A percentile compares a stretch with the other conserved stretches of the same genome.
phyloP scores from a whole-genome alignment of 64 coral and sea anemone species.

The Montipora sp. region DNA sequence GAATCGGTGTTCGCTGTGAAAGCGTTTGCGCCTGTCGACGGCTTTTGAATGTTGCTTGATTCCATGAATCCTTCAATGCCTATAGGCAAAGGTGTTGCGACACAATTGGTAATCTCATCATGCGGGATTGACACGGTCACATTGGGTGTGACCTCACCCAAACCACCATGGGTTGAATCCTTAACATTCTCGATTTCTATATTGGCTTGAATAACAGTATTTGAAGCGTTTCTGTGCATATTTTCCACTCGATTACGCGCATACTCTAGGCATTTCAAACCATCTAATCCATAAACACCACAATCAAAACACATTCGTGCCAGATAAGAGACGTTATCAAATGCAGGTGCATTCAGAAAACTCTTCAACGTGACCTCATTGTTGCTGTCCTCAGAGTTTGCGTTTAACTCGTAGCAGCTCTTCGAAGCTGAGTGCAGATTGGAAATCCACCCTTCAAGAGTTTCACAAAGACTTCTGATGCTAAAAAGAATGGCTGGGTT shows the following conservation, averaged over 20 bases:
- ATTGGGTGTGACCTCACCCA: not conserved
- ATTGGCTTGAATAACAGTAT: not conserved
- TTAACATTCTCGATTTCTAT: not conserved
- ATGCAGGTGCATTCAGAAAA: slow-evolving; percentile 3
- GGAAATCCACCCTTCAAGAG: slow-evolving; percentile 52
- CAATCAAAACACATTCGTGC: slow-evolving; percentile 68
- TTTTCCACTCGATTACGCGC: not conserved
- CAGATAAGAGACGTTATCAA: slow-evolving; percentile 32
- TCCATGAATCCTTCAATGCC: not conserved
- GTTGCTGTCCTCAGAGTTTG: not conserved
- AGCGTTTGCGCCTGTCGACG: not conserved
- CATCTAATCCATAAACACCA: slow-evolving; percentile 51
- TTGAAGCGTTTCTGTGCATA: not conserved
- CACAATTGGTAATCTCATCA: not conserved
- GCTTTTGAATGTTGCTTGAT: not conserved
- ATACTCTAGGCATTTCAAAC: slow-evolving; percentile 1
- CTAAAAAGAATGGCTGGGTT: slow-evolving; percentile 31
- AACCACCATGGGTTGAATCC: not conserved
- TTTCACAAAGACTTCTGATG: slow-evolving; percentile 9
- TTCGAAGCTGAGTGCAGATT: slow-evolving; percentile 27
- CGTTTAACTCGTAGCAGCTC: not conserved
- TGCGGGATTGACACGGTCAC: not conserved
- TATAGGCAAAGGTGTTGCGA: not conserved
- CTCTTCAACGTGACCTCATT: not conserved
- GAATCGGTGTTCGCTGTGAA: not conserved